Evolutionary conservation across 2,888 invertebrate genomes (phyloP).

Genomic region (Odontothrips loti): DNA sequence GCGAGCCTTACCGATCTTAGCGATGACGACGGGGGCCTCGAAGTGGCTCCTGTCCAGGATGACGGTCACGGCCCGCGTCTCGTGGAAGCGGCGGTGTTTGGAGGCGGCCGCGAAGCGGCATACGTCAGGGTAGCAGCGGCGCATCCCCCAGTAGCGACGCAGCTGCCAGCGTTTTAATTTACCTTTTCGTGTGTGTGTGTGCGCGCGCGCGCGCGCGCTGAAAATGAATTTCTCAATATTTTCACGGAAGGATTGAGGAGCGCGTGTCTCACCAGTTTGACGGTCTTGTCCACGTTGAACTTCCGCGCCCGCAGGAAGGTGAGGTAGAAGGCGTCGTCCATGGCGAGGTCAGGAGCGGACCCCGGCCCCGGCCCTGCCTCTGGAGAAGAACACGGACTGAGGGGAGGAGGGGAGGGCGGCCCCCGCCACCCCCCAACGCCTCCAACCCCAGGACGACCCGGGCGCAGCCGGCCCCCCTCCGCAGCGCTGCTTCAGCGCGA

Average conservation of each 20-base stretch:
- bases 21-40: slow-evolving; percentile 12
- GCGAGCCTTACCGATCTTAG: neutral
- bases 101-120: slow-evolving; percentile 16
- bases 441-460: too few relatives aligned
- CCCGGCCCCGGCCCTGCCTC: neutral
- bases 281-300: slow-evolving; percentile 42
- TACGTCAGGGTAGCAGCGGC: slow-evolving; percentile 2
- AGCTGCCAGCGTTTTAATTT: too few relatives aligned
- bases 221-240: too few relatives aligned
- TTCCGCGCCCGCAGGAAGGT: slow-evolving; percentile 43
- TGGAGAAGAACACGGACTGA: neutral
- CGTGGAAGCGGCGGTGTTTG: slow-evolving; percentile 21
- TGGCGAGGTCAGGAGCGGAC: slow-evolving; percentile 27
- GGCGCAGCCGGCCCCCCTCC: too few relatives aligned
- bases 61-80: slow-evolving; percentile 1
- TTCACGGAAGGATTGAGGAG: too few relatives aligned
- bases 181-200: too few relatives aligned
- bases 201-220: too few relatives aligned
- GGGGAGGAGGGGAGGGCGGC: too few relatives aligned
- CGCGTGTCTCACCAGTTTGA: slow-evolving; percentile 41
- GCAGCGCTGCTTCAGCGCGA: neutral
- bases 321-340: slow-evolving; percentile 42
- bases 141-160: slow-evolving; percentile 15
- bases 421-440: too few relatives aligned
- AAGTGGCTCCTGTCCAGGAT: slow-evolving; percentile 10